Evolutionary conservation across 2,888 invertebrate genomes (phyloP).

Genomic region (Mellilla xanthometata): DNA sequence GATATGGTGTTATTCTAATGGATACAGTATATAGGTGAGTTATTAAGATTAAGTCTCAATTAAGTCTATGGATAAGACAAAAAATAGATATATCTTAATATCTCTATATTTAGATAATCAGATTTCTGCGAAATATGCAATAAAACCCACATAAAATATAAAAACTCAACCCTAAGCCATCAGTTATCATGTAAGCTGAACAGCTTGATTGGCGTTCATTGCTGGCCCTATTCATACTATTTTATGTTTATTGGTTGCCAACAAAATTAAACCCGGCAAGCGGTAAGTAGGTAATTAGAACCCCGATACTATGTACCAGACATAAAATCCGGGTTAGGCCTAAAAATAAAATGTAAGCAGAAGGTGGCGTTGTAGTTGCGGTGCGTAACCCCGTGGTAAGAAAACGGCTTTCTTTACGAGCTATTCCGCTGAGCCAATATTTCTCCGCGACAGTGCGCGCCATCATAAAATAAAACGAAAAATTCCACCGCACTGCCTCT

Average conservation of each 20-base stretch:
- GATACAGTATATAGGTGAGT: too few species aligned
- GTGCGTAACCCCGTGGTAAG: constrained; percentile 76
- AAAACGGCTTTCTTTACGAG: constrained; percentile 81
- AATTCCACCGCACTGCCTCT: constrained; percentile 75
- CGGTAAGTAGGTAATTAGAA: constrained; percentile 15
- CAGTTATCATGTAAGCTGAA: too few species aligned
- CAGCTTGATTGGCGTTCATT: too few species aligned
- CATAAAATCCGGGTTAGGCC: constrained; percentile 48
- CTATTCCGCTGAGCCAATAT: constrained; percentile 82
- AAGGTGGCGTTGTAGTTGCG: constrained; percentile 62
- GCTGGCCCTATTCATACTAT: too few species aligned
- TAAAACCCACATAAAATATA: too few species aligned
- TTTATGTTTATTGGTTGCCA: constrained; percentile 2
- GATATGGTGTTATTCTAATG: constrained; percentile 26
- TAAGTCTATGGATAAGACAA: too few species aligned
- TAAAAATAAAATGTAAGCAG: constrained; percentile 65
- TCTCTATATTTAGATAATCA: too few species aligned
- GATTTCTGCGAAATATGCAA: too few species aligned
- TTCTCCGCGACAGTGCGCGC: constrained; percentile 81
- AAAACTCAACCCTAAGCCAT: too few species aligned
- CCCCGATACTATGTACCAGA: constrained; percentile 26
- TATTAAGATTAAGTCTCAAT: too few species aligned
- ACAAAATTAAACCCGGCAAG: neutral
- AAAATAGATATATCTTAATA: too few species aligned
- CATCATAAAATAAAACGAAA: constrained; percentile 83